These are phyloP conservation scores for Etheostoma perlongum DNA, from an alignment of 2,797 vertebrate species.

Conservation along the genomic window DNA sequence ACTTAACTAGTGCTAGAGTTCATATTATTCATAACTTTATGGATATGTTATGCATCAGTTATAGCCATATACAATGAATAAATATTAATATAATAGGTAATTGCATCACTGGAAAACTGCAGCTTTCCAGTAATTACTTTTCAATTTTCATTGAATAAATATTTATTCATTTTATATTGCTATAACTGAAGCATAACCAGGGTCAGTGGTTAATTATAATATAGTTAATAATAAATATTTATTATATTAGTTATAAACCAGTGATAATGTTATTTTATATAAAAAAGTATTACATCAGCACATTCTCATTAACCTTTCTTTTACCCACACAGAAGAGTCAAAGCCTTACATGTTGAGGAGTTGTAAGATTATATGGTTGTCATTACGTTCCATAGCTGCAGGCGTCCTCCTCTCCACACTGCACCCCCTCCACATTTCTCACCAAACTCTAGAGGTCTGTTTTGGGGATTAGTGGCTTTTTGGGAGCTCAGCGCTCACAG, in stretches of 20 bases:
- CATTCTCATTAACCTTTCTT: slow-evolving; percentile 15
- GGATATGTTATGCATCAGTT: too few species aligned
- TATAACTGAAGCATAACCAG: too few species aligned
- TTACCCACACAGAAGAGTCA: slow-evolving; percentile 12
- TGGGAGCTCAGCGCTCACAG: slow-evolving; percentile 51
- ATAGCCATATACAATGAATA: too few species aligned
- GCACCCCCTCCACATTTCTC: slow-evolving; percentile 4
- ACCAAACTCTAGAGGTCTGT: slow-evolving; percentile 47
- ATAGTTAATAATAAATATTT: too few species aligned
- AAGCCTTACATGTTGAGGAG: slow-evolving; percentile 32
- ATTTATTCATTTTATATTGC: too few species aligned
- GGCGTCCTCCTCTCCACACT: slow-evolving; percentile 8
- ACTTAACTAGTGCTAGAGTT: too few species aligned
- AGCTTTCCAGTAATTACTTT: background rate
- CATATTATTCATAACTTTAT: too few species aligned
- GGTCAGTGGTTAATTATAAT: too few species aligned
- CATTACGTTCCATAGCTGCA: slow-evolving; percentile 45
- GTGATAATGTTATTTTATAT: background rate
- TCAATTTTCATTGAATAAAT: too few species aligned
- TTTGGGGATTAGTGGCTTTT: slow-evolving; percentile 59
- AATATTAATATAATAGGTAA: too few species aligned
- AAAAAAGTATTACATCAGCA: slow-evolving; percentile 8
- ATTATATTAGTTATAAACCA: too few species aligned
- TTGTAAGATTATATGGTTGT: slow-evolving; percentile 37
- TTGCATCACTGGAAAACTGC: background rate